phyloP scores from a whole-genome alignment of 1,140 invertebrate genomes.

The Euwallacea fornicatus region DNA sequence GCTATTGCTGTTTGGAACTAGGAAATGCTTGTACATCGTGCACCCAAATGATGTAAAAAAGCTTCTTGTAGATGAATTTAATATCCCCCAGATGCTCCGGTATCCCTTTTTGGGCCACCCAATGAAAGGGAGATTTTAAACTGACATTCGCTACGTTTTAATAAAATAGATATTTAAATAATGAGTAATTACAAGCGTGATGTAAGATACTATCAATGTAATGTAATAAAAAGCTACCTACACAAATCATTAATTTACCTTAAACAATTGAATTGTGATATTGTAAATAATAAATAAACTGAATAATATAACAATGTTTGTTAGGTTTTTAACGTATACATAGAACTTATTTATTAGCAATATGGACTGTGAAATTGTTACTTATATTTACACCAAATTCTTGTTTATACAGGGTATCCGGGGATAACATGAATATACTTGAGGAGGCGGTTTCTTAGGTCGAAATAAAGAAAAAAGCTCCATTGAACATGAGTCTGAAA shows the following conservation, averaged over 20 bases:
- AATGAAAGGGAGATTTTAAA: neutral
- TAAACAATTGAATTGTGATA: slow-evolving; percentile 35
- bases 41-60: too few relatives aligned
- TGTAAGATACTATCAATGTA: neutral
- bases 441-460: too few relatives aligned
- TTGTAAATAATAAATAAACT: slow-evolving; percentile 28
- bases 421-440: too few relatives aligned
- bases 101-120: neutral
- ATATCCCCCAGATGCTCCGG: neutral
- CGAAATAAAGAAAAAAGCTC: neutral
- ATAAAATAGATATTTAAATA: neutral
- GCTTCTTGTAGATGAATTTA: neutral
- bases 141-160: neutral
- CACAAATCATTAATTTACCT: slow-evolving; percentile 27
- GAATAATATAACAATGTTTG: slow-evolving; percentile 27
- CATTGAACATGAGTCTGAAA: neutral
- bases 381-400: slow-evolving; percentile 33
- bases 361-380: slow-evolving; percentile 36
- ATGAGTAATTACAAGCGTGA: neutral
- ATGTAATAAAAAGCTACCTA: slow-evolving; percentile 11
- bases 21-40: too few relatives aligned
- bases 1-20: too few relatives aligned
- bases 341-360: slow-evolving; percentile 36
- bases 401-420: slow-evolving; percentile 30
- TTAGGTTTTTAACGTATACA: slow-evolving; percentile 34